Conservation (phyloP, 2,888 invertebrate species). For the Silvanus unidentatus region DNA sequence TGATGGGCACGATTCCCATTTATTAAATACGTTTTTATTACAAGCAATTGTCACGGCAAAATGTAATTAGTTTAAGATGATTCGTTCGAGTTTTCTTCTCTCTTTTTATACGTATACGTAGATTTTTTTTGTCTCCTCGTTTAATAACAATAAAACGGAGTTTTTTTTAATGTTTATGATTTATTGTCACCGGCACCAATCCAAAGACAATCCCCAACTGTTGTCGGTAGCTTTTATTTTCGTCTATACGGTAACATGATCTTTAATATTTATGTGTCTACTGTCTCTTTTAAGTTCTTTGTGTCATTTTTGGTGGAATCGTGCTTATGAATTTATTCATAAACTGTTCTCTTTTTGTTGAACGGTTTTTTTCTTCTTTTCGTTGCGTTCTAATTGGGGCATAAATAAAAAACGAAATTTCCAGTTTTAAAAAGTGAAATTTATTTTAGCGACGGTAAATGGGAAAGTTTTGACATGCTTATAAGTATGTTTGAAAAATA, state of each 20-base stretch:
- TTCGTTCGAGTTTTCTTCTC: too few relatives aligned
- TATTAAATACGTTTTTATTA: too few relatives aligned
- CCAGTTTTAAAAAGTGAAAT: conserved; percentile 2
- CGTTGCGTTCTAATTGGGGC: too few relatives aligned
- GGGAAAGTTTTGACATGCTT: background rate
- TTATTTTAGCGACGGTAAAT: background rate
- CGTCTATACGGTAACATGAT: conserved; percentile 13
- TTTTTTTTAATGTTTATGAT: conserved; percentile 1
- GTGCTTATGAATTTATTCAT: too few relatives aligned
- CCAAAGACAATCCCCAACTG: conserved; percentile 1
- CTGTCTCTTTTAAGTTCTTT: conserved; percentile 8
- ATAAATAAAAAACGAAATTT: background rate
- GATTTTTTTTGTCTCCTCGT: too few relatives aligned
- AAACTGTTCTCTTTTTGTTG: too few relatives aligned
- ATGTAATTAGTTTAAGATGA: too few relatives aligned
- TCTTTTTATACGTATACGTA: too few relatives aligned
- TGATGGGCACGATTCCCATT: too few relatives aligned
- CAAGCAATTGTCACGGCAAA: too few relatives aligned
- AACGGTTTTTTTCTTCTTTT: too few relatives aligned
- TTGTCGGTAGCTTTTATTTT: conserved; percentile 17
- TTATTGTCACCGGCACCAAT: background rate
- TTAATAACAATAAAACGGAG: background rate
- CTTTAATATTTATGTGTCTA: conserved; percentile 18
- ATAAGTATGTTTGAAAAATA: too few relatives aligned
- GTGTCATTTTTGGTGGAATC: background rate